Conservation (phyloP, 1,140 invertebrate species). For the Drosophila prosaltans region DNA sequence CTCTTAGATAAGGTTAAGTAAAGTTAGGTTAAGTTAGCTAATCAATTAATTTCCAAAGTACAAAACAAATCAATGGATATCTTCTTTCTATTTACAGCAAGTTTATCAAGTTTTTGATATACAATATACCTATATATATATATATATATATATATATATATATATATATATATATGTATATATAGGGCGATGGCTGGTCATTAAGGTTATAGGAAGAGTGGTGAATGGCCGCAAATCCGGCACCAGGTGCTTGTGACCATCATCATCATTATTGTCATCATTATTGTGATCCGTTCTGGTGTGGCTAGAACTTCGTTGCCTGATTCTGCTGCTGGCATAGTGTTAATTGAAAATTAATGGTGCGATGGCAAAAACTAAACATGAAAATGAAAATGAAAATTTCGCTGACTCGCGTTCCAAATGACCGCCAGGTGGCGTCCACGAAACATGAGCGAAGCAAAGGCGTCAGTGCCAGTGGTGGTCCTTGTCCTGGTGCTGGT, state of each 20-base stretch:
- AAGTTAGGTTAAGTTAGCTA: too few species aligned
- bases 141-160: not conserved
- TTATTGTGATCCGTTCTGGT: not conserved
- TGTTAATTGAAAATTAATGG: conserved; percentile 82
- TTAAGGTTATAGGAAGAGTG: not conserved
- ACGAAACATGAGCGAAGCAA: not conserved
- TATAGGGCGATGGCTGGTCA: not conserved
- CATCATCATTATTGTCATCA: too few species aligned
- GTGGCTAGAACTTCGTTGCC: conserved; percentile 8
- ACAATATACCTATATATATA: too few species aligned
- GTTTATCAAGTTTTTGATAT: too few species aligned
- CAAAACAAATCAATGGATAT: too few species aligned
- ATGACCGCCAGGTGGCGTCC: conserved; percentile 57
- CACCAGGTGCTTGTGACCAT: conserved; percentile 5
- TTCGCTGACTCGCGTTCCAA: conserved; percentile 55
- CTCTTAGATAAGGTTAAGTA: too few species aligned
- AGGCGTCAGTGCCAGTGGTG: not conserved
- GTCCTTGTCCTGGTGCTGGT: not conserved
- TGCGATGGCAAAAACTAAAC: conserved; percentile 76
- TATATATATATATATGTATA: not conserved
- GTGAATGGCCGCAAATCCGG: too few species aligned
- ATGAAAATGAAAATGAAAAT: conserved; percentile 60
- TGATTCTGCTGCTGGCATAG: conserved; percentile 66
- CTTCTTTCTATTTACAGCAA: too few species aligned
- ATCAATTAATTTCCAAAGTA: too few species aligned